Conservation (phyloP, 2,113 vertebrate genomes). For the Stictonetta naevosa region DNA sequence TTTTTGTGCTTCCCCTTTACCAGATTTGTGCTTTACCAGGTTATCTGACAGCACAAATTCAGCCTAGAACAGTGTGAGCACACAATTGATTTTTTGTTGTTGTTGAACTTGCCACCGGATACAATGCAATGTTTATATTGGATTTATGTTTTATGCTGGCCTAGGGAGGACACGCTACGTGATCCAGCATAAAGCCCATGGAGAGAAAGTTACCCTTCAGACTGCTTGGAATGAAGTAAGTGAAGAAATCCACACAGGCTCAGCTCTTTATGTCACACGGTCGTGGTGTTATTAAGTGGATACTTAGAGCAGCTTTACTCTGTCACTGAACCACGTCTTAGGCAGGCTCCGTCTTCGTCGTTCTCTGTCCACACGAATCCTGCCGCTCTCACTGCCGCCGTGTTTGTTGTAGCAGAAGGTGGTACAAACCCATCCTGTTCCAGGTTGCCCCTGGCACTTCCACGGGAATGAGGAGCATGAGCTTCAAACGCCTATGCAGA, state of each 20-base stretch:
- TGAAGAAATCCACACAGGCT: neutral
- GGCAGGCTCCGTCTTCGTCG: neutral
- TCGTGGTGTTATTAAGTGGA: neutral
- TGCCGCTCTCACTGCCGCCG: neutral
- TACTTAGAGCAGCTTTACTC: neutral
- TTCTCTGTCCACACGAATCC: neutral
- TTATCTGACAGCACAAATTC: neutral
- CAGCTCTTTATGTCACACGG: neutral
- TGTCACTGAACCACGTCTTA: neutral
- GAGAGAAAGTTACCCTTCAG: neutral
- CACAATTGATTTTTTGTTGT: neutral
- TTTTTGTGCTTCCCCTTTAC: neutral
- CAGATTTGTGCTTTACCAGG: neutral
- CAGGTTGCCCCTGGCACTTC: neutral
- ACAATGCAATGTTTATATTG: conserved; percentile 27
- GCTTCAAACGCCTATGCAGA: neutral
- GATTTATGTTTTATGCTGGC: conserved; percentile 10
- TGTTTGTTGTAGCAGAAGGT: neutral
- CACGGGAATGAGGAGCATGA: neutral
- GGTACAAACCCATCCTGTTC: neutral
- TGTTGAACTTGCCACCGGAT: neutral
- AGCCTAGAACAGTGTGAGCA: neutral
- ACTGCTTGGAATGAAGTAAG: neutral
- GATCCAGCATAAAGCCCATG: neutral
- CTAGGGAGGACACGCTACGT: neutral